Base-by-base conservation (phyloP, 2,797 vertebrate genomes). In the Sebastolobus alascanus region DNA sequence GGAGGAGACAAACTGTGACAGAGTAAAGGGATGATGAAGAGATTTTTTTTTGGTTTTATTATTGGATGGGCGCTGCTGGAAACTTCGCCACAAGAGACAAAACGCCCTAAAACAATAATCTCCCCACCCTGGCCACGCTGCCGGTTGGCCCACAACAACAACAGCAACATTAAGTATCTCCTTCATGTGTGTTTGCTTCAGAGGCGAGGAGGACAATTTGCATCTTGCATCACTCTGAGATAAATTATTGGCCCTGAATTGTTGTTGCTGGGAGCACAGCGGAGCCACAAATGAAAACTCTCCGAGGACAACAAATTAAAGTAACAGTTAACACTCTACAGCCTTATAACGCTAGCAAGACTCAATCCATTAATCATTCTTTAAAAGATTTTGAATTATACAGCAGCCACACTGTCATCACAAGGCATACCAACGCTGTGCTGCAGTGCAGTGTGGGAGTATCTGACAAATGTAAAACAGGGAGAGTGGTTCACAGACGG, bases 41-140 rank as follows among this genome's bases (percentile, higher is more conserved):
- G 69, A 27, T 31, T 82, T 87, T 82, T 77, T 69, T 87, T 72
- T 40, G 72, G 9, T 20, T 61, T 64, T 81, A 83, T 88, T 91
- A 90, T 76, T 92, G 93, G 88, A 90, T 90, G 89, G 91, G 87
- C 69, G 82, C 89, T 84, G 77, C 83, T 93, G 91, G 91, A 94
- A 93, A 94, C 75, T 81, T 85, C 75, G 89, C 91, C 92, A 91
- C 93, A 93, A 92, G 87, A 91, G 86, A 92, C 89, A 92, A 46
- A 90, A 90, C 88, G 77, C 90, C 91, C 91, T 88, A 93, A 92
- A 87, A 93, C 89, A 92, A 92, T 86, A 77, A 92, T 87, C 85
- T 81, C 80, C 69, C 87, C 91, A 74, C 90, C 90, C 92, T 85
- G 83, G 66, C 91, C 89, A 59, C 61, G 83, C 83, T 89, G 90